Evolutionary conservation across 92 coral and sea anemone species (phyloP).

Genomic region (Parazoanthus atlanticus): DNA sequence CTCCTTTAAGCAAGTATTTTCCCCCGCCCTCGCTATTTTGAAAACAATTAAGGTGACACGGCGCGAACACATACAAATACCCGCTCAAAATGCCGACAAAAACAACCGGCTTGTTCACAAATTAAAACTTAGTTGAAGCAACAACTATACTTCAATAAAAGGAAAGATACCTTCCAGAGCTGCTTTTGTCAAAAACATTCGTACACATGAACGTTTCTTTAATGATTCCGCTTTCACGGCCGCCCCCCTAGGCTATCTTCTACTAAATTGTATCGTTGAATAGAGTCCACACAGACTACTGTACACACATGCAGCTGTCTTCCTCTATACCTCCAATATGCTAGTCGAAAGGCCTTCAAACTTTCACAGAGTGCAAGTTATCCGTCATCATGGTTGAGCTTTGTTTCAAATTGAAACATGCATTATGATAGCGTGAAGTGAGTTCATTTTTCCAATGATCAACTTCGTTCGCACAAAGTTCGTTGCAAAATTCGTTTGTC

Average conservation of each 20-base stretch:
- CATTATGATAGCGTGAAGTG: background rate
- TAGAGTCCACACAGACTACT: background rate
- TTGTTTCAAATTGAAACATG: too few species aligned
- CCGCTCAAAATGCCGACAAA: slow-evolving; percentile 22
- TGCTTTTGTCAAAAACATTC: slow-evolving; percentile 23
- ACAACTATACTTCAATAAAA: slow-evolving; percentile 32
- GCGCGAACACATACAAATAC: slow-evolving; percentile 24
- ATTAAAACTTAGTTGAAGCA: slow-evolving; percentile 32
- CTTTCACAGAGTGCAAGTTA: background rate
- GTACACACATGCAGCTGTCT: background rate
- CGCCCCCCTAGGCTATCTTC: slow-evolving; percentile 19
- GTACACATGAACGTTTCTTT: background rate
- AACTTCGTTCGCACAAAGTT: background rate
- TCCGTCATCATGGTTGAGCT: background rate
- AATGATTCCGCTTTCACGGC: slow-evolving; percentile 22
- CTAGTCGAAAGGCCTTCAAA: background rate
- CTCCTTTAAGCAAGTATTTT: background rate
- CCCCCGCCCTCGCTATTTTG: slow-evolving; percentile 39
- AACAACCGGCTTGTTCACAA: slow-evolving; percentile 37
- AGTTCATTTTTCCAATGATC: background rate
- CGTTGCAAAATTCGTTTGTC: background rate
- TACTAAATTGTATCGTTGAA: slow-evolving; percentile 12
- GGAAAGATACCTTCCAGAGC: slow-evolving; percentile 17
- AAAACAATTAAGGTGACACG: slow-evolving; percentile 28
- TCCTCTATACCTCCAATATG: background rate